Percentiles rank a stretch among this genome's conserved stretches.
These are phyloP conservation scores for Microctenopoma steveboyesi DNA, from an alignment of 2,797 vertebrate species.

Conservation along the genomic window DNA sequence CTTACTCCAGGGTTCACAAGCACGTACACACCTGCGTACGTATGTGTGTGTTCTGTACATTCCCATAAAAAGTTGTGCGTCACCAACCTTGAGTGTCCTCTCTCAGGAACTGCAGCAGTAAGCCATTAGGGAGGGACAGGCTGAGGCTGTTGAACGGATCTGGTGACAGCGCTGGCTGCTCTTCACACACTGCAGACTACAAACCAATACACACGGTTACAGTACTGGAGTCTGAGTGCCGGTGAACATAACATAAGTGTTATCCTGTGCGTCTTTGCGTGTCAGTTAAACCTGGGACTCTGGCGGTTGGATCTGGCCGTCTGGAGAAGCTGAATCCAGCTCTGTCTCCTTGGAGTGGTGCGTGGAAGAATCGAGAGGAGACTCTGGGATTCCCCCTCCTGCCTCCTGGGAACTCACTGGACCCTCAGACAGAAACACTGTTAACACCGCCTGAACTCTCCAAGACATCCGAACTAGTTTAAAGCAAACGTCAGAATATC, in stretches of 20 bases:
- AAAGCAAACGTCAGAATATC: not conserved
- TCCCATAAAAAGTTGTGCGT: not conserved
- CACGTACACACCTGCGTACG: not conserved
- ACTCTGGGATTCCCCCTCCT: not conserved
- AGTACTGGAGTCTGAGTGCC: not conserved
- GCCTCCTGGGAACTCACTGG: slow-evolving; percentile 38
- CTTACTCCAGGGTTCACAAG: not conserved
- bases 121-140: slow-evolving; percentile 88
- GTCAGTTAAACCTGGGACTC: slow-evolving; percentile 33
- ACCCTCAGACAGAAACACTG: slow-evolving; percentile 25
- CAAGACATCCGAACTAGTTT: not conserved
- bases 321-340: not conserved
- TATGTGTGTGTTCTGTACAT: not conserved
- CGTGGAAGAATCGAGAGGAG: slow-evolving; percentile 22
- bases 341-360: slow-evolving; percentile 20
- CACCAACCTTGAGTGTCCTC: slow-evolving; percentile 80
- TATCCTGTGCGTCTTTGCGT: not conserved
- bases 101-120: slow-evolving; percentile 83
- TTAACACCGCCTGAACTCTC: not conserved
- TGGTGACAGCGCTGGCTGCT: slow-evolving; percentile 23
- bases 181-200: slow-evolving; percentile 33
- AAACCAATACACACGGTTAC: slow-evolving; percentile 16
- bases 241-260: not conserved
- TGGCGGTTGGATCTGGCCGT: slow-evolving; percentile 26
- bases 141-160: slow-evolving; percentile 81